These are phyloP conservation scores for Melieria omissa DNA, from an alignment of 2,888 invertebrate genomes.

Conservation along the genomic window DNA sequence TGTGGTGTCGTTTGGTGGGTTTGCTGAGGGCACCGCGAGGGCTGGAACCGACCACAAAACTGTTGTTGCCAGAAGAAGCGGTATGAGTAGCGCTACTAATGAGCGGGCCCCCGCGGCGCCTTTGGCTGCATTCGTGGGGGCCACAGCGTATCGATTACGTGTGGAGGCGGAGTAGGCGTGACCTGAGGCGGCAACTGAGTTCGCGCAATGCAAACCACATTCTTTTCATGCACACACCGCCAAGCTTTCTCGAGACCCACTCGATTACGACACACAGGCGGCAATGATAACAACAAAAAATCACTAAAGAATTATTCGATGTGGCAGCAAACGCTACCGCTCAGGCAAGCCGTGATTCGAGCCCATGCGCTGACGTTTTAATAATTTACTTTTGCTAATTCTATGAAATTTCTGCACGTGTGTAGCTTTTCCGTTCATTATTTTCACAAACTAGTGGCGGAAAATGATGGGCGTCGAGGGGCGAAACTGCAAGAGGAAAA, in stretches of 20 bases:
- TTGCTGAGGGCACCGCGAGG: conserved; percentile 64
- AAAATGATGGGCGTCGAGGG: neutral
- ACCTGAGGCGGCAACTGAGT: neutral
- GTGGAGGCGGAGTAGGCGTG: conserved; percentile 7
- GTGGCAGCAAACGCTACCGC: conserved; percentile 20
- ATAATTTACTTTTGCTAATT: conserved; percentile 9
- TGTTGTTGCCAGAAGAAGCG: conserved; percentile 60
- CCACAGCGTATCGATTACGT: conserved; percentile 62
- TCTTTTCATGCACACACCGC: neutral
- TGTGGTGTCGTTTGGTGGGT: conserved; percentile 2
- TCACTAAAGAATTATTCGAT: neutral
- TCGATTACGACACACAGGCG: neutral
- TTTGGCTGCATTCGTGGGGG: conserved; percentile 66
- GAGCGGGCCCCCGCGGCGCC: conserved; percentile 67
- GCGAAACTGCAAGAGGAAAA: neutral
- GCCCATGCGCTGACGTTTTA: conserved; percentile 27
- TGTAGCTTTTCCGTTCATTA: neutral
- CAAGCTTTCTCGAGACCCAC: neutral
- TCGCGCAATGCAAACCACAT: neutral
- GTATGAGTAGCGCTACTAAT: conserved; percentile 54
- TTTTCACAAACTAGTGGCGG: neutral
- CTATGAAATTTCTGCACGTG: neutral
- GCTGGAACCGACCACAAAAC: conserved; percentile 57
- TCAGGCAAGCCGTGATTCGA: conserved; percentile 33
- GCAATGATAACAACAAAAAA: too few relatives aligned